Evolutionary conservation across 2,797 vertebrate species (phyloP).

Genomic region (Gephyroberyx darwinii): DNA sequence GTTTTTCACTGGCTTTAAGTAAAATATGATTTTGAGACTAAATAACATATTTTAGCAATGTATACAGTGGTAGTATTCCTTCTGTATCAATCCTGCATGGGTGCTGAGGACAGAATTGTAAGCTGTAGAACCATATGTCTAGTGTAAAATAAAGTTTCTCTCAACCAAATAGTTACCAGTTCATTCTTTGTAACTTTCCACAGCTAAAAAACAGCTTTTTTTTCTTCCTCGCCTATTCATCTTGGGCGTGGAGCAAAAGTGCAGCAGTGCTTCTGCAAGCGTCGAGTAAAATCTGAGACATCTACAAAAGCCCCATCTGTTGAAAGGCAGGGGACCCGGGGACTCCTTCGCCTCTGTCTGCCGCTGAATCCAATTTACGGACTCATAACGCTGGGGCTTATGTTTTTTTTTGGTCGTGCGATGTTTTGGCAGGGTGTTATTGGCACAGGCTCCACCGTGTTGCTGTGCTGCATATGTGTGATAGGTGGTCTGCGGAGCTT

Average conservation of each 20-base stretch:
- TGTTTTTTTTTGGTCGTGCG: conserved; percentile 47
- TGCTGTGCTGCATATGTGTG: conserved; percentile 11
- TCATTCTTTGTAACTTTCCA: neutral
- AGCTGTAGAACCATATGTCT: neutral
- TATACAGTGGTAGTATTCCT: no score
- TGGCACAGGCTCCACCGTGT: conserved; percentile 20
- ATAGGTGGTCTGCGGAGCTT: conserved; percentile 50
- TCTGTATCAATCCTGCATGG: no score
- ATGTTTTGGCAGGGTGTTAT: conserved; percentile 37
- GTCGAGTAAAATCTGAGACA: conserved; percentile 49
- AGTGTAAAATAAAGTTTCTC: neutral
- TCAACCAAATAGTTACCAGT: neutral
- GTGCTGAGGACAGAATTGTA: neutral
- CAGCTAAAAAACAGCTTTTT: conserved; percentile 19
- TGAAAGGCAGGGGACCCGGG: conserved; percentile 44
- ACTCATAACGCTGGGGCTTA: conserved; percentile 25
- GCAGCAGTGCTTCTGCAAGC: conserved; percentile 36
- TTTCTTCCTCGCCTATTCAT: neutral
- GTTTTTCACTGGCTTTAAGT: no score
- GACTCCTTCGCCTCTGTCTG: conserved; percentile 23
- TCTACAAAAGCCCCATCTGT: conserved; percentile 39
- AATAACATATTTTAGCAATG: no score
- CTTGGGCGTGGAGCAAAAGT: neutral
- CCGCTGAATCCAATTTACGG: conserved; percentile 57
- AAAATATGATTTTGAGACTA: no score